Evolutionary conservation across 1,140 invertebrate species (phyloP).

Genomic region (Druon quercuslanigerum): DNA sequence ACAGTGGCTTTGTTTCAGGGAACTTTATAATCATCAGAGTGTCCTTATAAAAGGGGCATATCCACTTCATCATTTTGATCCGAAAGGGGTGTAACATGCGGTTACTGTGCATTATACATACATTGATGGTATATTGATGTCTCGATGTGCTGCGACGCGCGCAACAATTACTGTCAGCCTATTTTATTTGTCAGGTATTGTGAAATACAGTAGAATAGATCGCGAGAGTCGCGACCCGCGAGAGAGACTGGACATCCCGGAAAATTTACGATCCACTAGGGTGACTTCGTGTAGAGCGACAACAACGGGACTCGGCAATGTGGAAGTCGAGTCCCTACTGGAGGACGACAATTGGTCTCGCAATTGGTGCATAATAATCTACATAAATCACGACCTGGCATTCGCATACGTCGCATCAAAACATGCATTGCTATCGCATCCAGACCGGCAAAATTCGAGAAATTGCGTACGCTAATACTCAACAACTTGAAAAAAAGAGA

Average conservation of each 20-base stretch:
- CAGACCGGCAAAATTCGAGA: not conserved
- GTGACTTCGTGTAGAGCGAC: slow-evolving; percentile 31
- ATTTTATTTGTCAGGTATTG: slow-evolving; percentile 43
- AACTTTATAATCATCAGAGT: not conserved
- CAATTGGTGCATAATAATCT: slow-evolving; percentile 58
- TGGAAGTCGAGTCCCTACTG: slow-evolving; percentile 45
- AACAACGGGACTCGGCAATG: slow-evolving; percentile 43
- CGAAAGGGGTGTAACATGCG: not conserved
- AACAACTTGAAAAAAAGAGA: not conserved
- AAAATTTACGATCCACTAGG: slow-evolving; percentile 38
- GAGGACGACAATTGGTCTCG: slow-evolving; percentile 40
- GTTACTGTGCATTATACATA: slow-evolving; percentile 12
- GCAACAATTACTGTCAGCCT: slow-evolving; percentile 30
- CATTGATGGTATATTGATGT: slow-evolving; percentile 17
- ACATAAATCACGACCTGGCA: slow-evolving; percentile 57
- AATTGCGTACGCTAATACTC: slow-evolving; percentile 23
- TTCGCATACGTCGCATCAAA: slow-evolving; percentile 35
- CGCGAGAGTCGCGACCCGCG: slow-evolving; percentile 34
- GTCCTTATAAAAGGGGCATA: not conserved
- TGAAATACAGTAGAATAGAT: slow-evolving; percentile 32
- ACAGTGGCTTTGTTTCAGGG: not conserved
- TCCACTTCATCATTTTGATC: not conserved
- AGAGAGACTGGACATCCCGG: slow-evolving; percentile 34
- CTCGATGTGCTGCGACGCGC: not conserved
- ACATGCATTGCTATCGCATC: slow-evolving; percentile 8